Conservation (phyloP, 2,113 vertebrate genomes). For the Bothrops jararaca region DNA sequence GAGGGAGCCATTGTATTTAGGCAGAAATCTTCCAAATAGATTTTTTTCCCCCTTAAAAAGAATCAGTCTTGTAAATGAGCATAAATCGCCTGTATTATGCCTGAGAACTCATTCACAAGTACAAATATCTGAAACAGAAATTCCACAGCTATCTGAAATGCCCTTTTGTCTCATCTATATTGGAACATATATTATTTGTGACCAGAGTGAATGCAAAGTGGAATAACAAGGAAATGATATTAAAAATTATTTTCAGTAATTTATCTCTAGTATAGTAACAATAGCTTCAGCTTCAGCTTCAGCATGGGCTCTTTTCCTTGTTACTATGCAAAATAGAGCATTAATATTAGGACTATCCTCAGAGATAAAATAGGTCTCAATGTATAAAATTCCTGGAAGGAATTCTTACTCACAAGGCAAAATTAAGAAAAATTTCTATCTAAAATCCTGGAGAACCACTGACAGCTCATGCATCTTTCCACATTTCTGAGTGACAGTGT, state of each 20-base stretch:
- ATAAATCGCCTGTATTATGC: conserved; percentile 43
- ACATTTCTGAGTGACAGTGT: neutral
- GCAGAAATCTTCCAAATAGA: conserved; percentile 53
- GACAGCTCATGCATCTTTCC: neutral
- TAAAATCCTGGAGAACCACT: neutral
- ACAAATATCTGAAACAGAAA: conserved; percentile 40
- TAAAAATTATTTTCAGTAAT: neutral
- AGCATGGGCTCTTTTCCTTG: neutral
- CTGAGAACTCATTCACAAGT: conserved; percentile 21
- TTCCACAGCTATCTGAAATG: conserved; percentile 13
- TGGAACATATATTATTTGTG: neutral
- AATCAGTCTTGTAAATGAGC: conserved; percentile 40
- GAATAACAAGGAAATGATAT: neutral
- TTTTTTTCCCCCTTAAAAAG: conserved; percentile 25
- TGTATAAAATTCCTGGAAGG: neutral
- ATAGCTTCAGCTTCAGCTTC: neutral
- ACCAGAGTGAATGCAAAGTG: neutral
- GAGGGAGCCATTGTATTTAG: conserved; percentile 70
- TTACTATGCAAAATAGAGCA: neutral
- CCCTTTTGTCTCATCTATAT: neutral
- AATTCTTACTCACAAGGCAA: neutral
- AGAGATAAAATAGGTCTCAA: neutral
- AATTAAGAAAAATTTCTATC: neutral
- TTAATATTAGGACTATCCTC: neutral
- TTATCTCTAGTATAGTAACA: neutral